A percentile compares a stretch with the other conserved stretches of the same genome.
These are phyloP conservation scores for Eupithecia dodoneata DNA, from an alignment of 2,888 invertebrate species.

Conservation along the genomic window DNA sequence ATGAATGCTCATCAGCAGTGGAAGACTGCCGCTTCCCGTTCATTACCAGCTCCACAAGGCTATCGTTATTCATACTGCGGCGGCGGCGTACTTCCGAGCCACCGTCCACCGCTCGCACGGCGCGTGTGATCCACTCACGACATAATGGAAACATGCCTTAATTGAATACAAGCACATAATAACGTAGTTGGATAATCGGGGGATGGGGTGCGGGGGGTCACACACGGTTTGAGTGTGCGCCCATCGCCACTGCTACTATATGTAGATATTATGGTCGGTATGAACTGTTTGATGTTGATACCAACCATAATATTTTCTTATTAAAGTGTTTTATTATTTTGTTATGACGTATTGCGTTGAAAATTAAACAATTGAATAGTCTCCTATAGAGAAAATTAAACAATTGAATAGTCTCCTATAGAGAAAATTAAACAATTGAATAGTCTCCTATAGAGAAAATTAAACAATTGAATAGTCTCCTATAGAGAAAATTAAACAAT, in stretches of 20 bases:
- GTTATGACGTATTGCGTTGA: too few species aligned
- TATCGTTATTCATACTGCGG: neutral
- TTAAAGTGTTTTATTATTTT: too few species aligned
- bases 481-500: too few species aligned
- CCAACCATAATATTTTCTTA: too few species aligned
- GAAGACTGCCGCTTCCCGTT: neutral
- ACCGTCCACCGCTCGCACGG: neutral
- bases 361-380: too few species aligned
- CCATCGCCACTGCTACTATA: neutral
- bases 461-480: too few species aligned
- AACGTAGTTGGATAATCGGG: neutral
- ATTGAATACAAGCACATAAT: conserved; percentile 39
- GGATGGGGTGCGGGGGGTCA: neutral
- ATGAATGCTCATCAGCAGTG: neutral
- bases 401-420: too few species aligned
- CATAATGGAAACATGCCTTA: conserved; percentile 28
- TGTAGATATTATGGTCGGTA: neutral
- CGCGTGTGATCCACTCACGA: neutral
- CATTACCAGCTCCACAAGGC: neutral
- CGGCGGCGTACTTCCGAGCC: neutral
- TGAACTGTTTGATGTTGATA: too few species aligned
- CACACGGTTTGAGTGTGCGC: neutral
- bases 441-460: too few species aligned
- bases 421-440: too few species aligned
- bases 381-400: too few species aligned